phyloP scores from a whole-genome alignment of 2,113 vertebrate genomes.

The Cygnus buccinator region DNA sequence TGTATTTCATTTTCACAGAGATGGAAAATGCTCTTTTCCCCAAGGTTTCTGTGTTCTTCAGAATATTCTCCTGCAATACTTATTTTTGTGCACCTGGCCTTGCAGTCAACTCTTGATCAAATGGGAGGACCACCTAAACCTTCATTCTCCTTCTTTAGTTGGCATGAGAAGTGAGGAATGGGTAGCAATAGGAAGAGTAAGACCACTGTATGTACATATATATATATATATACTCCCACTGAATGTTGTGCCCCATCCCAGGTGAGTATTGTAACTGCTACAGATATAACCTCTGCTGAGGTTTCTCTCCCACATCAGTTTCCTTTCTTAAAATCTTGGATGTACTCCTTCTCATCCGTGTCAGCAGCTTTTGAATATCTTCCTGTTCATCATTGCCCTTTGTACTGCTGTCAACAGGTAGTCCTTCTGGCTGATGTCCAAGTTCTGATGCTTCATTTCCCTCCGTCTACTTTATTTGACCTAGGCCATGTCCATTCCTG shows the following conservation, averaged over 20 bases:
- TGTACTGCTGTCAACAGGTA: neutral
- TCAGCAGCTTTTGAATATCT: neutral
- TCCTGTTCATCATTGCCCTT: fast-evolving
- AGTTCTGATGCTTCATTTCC: neutral
- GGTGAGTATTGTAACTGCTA: neutral
- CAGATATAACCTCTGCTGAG: neutral
- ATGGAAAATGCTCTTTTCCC: neutral
- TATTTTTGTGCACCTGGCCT: neutral
- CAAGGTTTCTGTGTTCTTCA: neutral
- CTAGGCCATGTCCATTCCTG: fast-evolving
- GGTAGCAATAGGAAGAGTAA: neutral
- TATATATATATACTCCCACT: neutral
- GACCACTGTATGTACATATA: fast-evolving
- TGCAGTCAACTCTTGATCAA: neutral
- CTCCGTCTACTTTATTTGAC: neutral
- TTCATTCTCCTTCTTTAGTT: neutral
- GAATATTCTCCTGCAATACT: neutral
- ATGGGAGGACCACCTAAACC: neutral
- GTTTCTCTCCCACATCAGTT: neutral
- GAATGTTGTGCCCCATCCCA: neutral
- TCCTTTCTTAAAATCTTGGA: neutral
- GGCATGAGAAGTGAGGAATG: neutral
- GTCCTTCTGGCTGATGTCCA: neutral
- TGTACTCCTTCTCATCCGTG: neutral
- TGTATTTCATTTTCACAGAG: neutral